Conservation (phyloP, 1,140 invertebrate genomes). For the Diabrotica undecimpunctata region DNA sequence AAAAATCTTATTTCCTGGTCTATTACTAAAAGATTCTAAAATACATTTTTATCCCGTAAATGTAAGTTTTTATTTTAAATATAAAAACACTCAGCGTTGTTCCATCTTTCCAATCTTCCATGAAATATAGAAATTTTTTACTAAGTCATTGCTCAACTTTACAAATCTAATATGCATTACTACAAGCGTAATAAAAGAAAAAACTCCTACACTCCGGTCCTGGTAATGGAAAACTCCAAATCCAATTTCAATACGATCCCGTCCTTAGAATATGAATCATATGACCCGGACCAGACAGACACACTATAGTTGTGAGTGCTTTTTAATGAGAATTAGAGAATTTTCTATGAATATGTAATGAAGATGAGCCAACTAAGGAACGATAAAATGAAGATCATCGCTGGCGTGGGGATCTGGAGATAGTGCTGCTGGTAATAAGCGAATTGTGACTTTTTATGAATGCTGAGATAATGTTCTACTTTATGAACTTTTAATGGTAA, state of each 20-base stretch:
- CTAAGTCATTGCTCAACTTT: too few species aligned
- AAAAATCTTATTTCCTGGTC: too few species aligned
- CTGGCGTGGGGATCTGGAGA: background rate
- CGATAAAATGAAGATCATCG: conserved; percentile 1
- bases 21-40: too few species aligned
- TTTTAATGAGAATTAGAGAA: conserved; percentile 3
- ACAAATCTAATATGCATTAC: too few species aligned
- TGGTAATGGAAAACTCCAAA: background rate
- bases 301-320: background rate
- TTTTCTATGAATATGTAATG: conserved; percentile 3
- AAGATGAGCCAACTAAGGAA: background rate
- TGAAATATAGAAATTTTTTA: too few species aligned
- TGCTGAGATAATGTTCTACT: background rate
- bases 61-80: too few species aligned
- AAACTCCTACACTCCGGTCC: too few species aligned
- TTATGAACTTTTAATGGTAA: background rate
- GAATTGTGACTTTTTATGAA: background rate
- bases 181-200: too few species aligned
- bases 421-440: background rate
- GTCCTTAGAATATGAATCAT: background rate
- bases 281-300: background rate
- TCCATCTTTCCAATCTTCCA: too few species aligned
- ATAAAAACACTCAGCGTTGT: too few species aligned
- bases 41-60: too few species aligned
- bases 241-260: background rate